phyloP scores from a whole-genome alignment of 2,888 invertebrate species.

The Dryococelus australis region DNA sequence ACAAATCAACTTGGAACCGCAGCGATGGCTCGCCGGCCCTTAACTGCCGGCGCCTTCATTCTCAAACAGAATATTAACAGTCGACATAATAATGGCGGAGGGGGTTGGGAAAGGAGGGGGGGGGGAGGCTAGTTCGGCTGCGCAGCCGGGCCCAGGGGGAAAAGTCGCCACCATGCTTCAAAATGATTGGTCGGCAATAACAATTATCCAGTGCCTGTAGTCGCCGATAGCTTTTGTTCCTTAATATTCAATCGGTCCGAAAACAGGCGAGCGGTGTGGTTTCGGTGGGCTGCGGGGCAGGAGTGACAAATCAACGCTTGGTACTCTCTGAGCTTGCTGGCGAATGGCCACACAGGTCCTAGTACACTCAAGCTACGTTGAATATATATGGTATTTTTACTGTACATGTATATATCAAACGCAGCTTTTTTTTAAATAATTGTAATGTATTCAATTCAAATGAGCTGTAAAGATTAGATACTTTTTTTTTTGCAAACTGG shows the following conservation, averaged over 20 bases:
- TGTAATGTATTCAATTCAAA: too few relatives aligned
- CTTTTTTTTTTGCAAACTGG: too few relatives aligned
- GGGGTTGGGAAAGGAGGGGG: neutral
- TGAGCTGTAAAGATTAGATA: too few relatives aligned
- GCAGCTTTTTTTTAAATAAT: too few relatives aligned
- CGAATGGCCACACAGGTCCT: neutral
- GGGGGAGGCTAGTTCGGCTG: neutral
- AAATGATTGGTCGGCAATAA: constrained; percentile 16
- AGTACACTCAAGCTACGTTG: too few relatives aligned
- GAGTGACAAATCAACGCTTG: constrained; percentile 10
- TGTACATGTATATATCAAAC: too few relatives aligned
- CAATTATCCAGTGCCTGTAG: constrained; percentile 2
- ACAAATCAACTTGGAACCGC: constrained; percentile 1
- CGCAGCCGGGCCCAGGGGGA: neutral
- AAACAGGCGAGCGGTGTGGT: neutral
- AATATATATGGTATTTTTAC: too few relatives aligned
- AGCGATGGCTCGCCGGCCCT: neutral
- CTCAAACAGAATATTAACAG: constrained; percentile 9
- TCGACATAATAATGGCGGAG: neutral
- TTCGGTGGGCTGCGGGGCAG: neutral
- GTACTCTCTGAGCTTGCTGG: neutral
- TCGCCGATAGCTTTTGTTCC: constrained; percentile 1
- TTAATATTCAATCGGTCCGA: neutral
- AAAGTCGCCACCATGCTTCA: neutral
- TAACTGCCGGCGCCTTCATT: neutral